phyloP scores from a whole-genome alignment of 2,113 vertebrate genomes.

The Hydropotes inermis region DNA sequence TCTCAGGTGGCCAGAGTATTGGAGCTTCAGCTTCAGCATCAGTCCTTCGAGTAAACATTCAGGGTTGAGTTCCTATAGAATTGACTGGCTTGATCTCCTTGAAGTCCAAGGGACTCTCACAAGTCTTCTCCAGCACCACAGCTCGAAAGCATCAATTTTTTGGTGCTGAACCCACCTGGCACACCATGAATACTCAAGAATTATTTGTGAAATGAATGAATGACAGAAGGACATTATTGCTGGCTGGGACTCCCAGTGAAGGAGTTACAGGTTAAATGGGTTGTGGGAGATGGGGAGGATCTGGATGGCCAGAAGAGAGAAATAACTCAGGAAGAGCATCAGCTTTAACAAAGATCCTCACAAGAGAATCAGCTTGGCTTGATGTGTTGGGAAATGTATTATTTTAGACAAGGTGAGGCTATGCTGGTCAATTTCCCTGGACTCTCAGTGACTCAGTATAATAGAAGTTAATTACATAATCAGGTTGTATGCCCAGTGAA shows the following conservation, averaged over 20 bases:
- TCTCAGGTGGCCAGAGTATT: background rate
- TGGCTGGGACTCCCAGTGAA: background rate
- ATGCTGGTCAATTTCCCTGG: background rate
- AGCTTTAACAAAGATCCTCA: background rate
- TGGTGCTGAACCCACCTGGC: background rate
- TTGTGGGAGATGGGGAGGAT: background rate
- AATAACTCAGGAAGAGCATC: background rate
- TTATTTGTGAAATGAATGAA: background rate
- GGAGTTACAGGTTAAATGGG: background rate
- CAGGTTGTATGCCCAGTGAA: accelerated
- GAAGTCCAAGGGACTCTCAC: background rate
- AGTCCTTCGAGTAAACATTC: background rate
- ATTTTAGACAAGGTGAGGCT: background rate
- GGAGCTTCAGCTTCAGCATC: background rate
- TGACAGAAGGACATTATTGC: background rate
- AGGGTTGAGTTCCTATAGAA: background rate
- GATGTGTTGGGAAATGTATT: background rate
- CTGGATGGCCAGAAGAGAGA: background rate
- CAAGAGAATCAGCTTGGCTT: background rate
- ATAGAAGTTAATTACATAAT: background rate
- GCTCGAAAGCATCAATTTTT: background rate
- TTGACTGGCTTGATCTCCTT: background rate
- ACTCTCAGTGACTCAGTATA: background rate
- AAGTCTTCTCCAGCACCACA: background rate
- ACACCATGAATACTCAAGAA: background rate